Conservation (phyloP, 2,888 invertebrate species). For the Microctonus brassicae region DNA sequence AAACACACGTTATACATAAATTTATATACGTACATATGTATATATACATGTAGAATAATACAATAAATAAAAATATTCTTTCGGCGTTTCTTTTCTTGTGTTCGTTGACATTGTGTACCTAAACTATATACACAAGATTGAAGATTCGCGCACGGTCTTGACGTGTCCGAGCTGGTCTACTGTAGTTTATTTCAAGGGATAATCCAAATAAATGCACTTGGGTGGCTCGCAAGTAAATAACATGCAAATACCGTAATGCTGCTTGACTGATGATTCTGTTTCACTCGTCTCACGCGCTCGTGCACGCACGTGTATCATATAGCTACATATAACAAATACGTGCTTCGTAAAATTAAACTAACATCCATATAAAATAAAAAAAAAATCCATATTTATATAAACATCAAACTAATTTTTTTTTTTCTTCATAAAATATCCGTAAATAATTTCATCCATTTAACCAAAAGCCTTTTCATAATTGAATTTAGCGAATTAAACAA, state of each 20-base stretch:
- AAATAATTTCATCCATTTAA: no score
- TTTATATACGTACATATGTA: neutral
- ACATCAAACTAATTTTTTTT: no score
- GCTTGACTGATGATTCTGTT: conserved; percentile 68
- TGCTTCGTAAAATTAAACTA: conserved; percentile 3
- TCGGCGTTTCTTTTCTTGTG: no score
- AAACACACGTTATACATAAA: neutral
- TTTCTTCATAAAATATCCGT: no score
- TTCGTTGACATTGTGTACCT: conserved; percentile 32
- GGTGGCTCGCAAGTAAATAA: conserved; percentile 68
- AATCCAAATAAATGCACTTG: conserved; percentile 71
- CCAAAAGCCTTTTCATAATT: no score
- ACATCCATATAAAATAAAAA: neutral
- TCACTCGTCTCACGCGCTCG: conserved; percentile 13
- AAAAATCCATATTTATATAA: neutral
- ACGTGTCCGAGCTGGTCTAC: conserved; percentile 43
- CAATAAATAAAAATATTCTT: no score
- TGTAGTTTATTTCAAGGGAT: conserved; percentile 69
- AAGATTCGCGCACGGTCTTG: neutral
- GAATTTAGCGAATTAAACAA: no score
- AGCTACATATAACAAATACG: neutral
- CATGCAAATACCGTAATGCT: conserved; percentile 70
- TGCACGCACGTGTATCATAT: conserved; percentile 57
- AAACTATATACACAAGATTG: conserved; percentile 1
- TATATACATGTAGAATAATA: neutral